Evolutionary conservation across 30 jellyfish, hydroid and myxozoan species (phyloP).

Genomic region (Turritopsis rubra): DNA sequence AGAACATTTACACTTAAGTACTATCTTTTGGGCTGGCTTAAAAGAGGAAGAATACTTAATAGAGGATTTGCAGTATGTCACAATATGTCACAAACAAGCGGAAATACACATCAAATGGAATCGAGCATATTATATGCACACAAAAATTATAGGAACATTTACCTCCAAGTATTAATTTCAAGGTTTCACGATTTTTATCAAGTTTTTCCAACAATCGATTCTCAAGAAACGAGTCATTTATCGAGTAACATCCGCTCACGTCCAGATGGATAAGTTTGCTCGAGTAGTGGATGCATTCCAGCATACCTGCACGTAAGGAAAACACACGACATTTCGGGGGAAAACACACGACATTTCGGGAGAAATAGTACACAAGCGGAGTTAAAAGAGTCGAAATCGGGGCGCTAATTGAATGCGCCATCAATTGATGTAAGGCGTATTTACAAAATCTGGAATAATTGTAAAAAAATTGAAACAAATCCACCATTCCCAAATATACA

Average conservation of each 20-base stretch:
- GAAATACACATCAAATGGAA: neutral
- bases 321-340: conserved; percentile 7
- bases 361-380: too few relatives aligned
- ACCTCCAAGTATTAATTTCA: conserved; percentile 59
- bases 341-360: too few relatives aligned
- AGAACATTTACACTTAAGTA: too few relatives aligned
- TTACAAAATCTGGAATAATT: too few relatives aligned
- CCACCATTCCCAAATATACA: too few relatives aligned
- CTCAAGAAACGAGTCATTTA: conserved; percentile 33
- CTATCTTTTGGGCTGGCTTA: too few relatives aligned
- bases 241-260: conserved; percentile 49
- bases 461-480: too few relatives aligned
- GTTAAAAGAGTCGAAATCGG: too few relatives aligned
- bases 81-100: neutral
- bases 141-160: neutral
- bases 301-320: neutral
- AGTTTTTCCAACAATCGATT: conserved; percentile 23
- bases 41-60: too few relatives aligned
- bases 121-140: neutral
- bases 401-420: neutral
- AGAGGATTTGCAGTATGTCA: too few relatives aligned
- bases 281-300: neutral
- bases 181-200: conserved; percentile 3
- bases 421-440: neutral
- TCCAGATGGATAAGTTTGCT: conserved; percentile 19